Percentiles rank a stretch among this genome's conserved stretches.
phyloP scores from a whole-genome alignment of 1,140 invertebrate genomes.

The Lethocerus indicus region DNA sequence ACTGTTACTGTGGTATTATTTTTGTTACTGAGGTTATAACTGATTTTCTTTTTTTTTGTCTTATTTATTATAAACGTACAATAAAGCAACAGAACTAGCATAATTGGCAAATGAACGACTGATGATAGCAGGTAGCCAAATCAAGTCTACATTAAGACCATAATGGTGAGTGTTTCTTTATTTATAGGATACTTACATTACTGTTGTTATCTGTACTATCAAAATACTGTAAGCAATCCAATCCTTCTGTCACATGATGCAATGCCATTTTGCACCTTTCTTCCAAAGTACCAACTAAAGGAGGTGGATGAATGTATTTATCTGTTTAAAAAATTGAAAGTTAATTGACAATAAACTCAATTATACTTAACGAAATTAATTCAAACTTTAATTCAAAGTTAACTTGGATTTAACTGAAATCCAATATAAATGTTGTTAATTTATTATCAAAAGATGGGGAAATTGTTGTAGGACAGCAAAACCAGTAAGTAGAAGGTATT shows the following conservation, averaged over 20 bases:
- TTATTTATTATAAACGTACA: not conserved
- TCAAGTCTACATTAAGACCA: not conserved
- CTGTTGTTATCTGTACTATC: conserved; percentile 15
- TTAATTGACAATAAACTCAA: too few relatives aligned
- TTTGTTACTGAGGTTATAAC: too few relatives aligned
- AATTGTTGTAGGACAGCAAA: too few relatives aligned
- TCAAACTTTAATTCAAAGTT: too few relatives aligned
- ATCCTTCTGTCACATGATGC: conserved; percentile 42
- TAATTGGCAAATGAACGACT: not conserved
- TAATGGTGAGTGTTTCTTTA: not conserved
- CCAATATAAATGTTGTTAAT: too few relatives aligned
- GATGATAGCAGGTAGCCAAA: not conserved
- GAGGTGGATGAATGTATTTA: conserved; percentile 28
- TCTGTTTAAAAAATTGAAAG: conserved; percentile 10
- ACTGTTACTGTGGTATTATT: too few relatives aligned
- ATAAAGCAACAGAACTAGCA: not conserved
- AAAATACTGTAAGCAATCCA: conserved; percentile 49
- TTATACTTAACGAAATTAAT: too few relatives aligned
- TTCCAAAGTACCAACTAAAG: conserved; percentile 35
- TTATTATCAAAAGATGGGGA: too few relatives aligned
- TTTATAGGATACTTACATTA: not conserved
- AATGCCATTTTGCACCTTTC: conserved; percentile 48
- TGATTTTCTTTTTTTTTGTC: not conserved
- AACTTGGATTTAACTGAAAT: too few relatives aligned
- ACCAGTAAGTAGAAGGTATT: too few relatives aligned